Evolutionary conservation across 2,797 vertebrate species (phyloP).

Genomic region (Schizopygopsis malacanthus): DNA sequence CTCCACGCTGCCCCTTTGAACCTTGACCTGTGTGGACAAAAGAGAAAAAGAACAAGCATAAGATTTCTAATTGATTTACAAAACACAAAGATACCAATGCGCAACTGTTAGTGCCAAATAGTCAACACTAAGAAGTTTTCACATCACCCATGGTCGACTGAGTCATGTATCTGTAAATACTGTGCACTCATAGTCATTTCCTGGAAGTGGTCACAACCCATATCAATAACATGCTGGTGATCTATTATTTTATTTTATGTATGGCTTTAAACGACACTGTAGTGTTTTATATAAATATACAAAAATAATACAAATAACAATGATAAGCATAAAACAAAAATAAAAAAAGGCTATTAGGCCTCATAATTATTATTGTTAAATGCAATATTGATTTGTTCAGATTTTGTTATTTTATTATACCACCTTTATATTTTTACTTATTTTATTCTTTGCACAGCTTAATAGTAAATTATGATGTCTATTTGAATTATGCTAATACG

Average conservation of each 20-base stretch:
- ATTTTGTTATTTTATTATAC: neutral
- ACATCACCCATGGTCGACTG: neutral
- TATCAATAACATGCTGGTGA: neutral
- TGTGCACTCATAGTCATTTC: slow-evolving; percentile 20
- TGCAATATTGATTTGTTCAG: neutral
- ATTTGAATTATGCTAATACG: neutral
- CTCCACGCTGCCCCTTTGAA: slow-evolving; percentile 67
- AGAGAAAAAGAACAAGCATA: neutral
- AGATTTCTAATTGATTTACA: neutral
- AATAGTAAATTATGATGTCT: too few species aligned
- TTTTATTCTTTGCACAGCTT: neutral
- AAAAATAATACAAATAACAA: neutral
- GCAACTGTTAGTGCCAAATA: neutral
- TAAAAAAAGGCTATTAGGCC: neutral
- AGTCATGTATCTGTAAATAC: slow-evolving; percentile 50
- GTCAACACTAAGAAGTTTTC: neutral
- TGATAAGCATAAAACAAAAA: neutral
- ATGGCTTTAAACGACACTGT: neutral
- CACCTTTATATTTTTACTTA: neutral
- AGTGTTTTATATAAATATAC: neutral
- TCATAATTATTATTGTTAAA: neutral
- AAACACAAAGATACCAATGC: neutral
- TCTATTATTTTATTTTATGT: neutral
- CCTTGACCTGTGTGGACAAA: slow-evolving; percentile 55
- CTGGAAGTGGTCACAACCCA: slow-evolving; percentile 51